Base-by-base conservation (phyloP, 2,888 invertebrate species). In the Tenthredo mesomela region DNA sequence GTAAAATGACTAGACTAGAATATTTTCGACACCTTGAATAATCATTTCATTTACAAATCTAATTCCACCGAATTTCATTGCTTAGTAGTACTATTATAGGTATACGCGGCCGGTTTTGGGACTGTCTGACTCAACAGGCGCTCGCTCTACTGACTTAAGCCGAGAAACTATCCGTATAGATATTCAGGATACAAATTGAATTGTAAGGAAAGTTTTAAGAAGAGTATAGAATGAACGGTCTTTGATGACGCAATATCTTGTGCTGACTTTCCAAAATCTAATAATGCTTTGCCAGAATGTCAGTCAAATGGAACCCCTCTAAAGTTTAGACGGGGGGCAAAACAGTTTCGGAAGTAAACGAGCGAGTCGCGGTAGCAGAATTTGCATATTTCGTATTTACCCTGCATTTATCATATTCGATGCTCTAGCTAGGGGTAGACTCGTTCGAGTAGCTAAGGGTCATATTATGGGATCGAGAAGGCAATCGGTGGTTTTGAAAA, bases 121-220 rank as follows among this genome's bases (percentile, higher is more conserved):
- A 73, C 25, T 43, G 73, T 25, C 73, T 43, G 73, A 73, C 43
- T 73, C 43, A 73, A 73, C 73, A 73, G 73, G 73, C 73, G 47
- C 40, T 40, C 25, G 43, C 18, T 25, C 73, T 43, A 40, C 73
- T 43, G 43, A n/a, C n/a, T n/a, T n/a, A n/a, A 73, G 73, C 43
- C 43, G 43, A 21, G 25, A 25, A 73, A 73, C 73, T 73, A 25
- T 73, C 0, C 21, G 2, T 43, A 37, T 43, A 37, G 43, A 43
- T 21, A 25, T 7, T 73, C 25, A n/a, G 43, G 40, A 15, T 43
- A 73, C 71, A 21, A 73, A 73, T 10, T 5, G 73, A 40, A 40
- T 25, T 73, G 12, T 73, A 47, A 40, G 12, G 3, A 73, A 43
- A 73, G 47, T 43, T 7, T 40, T 25, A 43, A 40, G 73, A 47